These are phyloP conservation scores for Ceyx margarethae DNA, from an alignment of 2,113 vertebrate genomes.

Conservation along the genomic window DNA sequence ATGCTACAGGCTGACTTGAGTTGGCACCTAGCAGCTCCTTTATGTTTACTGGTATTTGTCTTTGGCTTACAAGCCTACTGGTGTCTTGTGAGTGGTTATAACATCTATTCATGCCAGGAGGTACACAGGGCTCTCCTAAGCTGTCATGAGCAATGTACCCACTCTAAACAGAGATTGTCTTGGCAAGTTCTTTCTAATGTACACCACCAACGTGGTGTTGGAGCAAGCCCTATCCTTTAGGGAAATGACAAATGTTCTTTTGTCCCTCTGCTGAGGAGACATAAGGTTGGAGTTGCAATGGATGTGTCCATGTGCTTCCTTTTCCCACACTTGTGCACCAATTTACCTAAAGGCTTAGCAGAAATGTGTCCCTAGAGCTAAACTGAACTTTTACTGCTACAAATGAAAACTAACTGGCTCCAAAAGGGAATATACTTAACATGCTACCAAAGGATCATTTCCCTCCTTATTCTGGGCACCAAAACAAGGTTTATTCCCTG, in stretches of 20 bases:
- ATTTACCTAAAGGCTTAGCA: not conserved
- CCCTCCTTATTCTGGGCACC: not conserved
- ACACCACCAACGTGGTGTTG: not conserved
- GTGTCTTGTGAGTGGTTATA: not conserved
- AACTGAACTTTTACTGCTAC: not conserved
- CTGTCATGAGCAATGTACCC: not conserved
- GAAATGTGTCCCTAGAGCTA: not conserved
- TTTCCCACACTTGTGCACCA: not conserved
- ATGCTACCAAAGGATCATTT: not conserved
- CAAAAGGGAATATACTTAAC: not conserved
- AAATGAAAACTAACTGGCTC: not conserved
- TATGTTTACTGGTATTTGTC: not conserved
- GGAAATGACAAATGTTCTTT: not conserved
- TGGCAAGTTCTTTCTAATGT: not conserved
- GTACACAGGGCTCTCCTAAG: not conserved
- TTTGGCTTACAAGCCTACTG: not conserved
- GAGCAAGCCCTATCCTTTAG: not conserved
- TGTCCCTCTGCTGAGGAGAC: not conserved
- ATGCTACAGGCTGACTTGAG: not conserved
- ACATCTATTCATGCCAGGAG: not conserved
- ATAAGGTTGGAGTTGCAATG: not conserved
- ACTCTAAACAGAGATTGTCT: not conserved
- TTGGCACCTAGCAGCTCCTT: not conserved
- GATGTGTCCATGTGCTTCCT: not conserved
- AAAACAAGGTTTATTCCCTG: not conserved